phyloP scores from a whole-genome alignment of 2,797 vertebrate species.

The Rhinella marina region DNA sequence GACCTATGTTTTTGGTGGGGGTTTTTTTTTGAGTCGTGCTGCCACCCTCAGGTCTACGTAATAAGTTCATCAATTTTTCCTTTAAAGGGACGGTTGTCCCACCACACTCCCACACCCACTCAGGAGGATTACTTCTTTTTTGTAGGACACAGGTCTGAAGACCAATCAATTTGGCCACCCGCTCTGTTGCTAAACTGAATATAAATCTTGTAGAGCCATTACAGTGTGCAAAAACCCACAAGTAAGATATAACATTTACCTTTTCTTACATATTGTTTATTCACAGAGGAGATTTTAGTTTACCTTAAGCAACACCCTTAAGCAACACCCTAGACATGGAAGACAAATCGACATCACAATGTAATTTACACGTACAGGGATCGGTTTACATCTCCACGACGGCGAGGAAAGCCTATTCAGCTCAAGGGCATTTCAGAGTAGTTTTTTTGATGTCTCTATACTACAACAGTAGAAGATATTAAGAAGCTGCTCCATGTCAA shows the following conservation, averaged over 20 bases:
- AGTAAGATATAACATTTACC: constrained; percentile 12
- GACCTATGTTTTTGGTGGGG: too few relatives aligned
- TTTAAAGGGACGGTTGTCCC: too few relatives aligned
- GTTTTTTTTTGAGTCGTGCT: too few relatives aligned
- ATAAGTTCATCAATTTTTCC: too few relatives aligned
- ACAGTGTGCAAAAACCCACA: neutral
- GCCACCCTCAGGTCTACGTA: too few relatives aligned
- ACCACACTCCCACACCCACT: too few relatives aligned
- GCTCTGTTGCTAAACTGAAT: neutral
- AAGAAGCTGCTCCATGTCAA: neutral
- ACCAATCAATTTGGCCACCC: neutral
- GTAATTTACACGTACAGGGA: constrained; percentile 1
- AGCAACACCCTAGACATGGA: neutral
- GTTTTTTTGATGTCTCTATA: neutral
- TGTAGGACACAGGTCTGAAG: neutral
- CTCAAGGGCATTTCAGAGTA: neutral
- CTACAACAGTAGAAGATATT: neutral
- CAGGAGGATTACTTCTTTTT: neutral
- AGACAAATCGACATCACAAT: constrained; percentile 13
- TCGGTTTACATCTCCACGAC: constrained; percentile 13
- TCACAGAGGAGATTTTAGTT: neutral
- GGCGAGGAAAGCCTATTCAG: neutral
- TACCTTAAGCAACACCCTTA: constrained; percentile 20
- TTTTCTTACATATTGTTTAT: constrained; percentile 1
- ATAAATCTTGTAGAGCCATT: neutral